These are phyloP conservation scores for Callitettix versicolor DNA, from an alignment of 1,140 invertebrate genomes.

Conservation along the genomic window DNA sequence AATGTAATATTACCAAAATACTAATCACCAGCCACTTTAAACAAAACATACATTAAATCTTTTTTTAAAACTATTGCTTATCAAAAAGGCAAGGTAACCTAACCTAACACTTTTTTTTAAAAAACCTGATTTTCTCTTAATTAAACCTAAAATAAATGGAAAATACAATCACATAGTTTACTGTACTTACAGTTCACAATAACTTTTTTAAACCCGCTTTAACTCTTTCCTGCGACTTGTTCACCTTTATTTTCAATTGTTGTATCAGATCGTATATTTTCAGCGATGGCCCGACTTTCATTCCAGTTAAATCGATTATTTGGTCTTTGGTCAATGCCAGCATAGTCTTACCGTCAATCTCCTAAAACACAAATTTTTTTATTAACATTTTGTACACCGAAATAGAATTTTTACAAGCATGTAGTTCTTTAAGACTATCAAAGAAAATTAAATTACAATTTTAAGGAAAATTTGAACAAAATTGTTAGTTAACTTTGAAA, in stretches of 20 bases:
- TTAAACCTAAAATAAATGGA: too few species aligned
- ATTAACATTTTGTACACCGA: neutral
- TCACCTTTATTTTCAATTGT: constrained; percentile 73
- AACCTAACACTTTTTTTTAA: too few species aligned
- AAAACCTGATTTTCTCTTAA: too few species aligned
- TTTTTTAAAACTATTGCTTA: too few species aligned
- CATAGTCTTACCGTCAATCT: constrained; percentile 69
- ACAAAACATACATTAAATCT: too few species aligned
- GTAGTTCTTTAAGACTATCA: neutral
- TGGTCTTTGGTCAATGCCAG: constrained; percentile 77
- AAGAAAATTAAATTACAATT: neutral
- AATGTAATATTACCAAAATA: too few species aligned
- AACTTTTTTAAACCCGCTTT: constrained; percentile 35
- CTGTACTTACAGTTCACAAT: constrained; percentile 28
- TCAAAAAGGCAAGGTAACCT: too few species aligned
- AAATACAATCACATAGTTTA: too few species aligned
- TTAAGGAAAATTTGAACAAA: too few species aligned
- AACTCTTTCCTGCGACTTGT: constrained; percentile 49
- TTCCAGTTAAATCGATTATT: constrained; percentile 77
- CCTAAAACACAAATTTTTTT: constrained; percentile 34
- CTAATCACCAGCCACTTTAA: too few species aligned
- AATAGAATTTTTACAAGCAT: neutral
- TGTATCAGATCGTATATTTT: constrained; percentile 88
- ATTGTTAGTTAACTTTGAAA: too few species aligned
- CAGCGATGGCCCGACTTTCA: constrained; percentile 87